phyloP scores from a whole-genome alignment of 1,140 invertebrate genomes.

The Drosophila ercepeae region DNA sequence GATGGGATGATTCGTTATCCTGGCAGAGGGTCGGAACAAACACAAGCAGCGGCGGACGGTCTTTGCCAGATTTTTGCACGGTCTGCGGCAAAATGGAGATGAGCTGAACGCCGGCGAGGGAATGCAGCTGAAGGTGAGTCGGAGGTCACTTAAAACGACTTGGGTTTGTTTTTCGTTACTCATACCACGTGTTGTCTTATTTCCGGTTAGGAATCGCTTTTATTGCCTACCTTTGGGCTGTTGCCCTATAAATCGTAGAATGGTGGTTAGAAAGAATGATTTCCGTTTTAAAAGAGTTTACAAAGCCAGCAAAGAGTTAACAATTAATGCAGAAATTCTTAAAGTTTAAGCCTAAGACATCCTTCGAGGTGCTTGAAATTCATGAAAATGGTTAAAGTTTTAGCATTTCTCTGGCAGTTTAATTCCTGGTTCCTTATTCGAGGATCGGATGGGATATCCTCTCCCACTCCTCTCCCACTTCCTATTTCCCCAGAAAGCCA shows the following conservation, averaged over 20 bases:
- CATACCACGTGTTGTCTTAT: constrained; percentile 22
- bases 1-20: constrained; percentile 28
- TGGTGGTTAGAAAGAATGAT: not conserved
- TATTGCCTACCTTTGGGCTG: constrained; percentile 23
- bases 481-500: constrained; percentile 18
- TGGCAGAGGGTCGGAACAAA: constrained; percentile 77
- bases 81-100: constrained; percentile 72
- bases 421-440: constrained; percentile 13
- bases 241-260: not conserved
- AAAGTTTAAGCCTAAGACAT: constrained; percentile 4
- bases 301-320: too few relatives aligned
- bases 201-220: constrained; percentile 29
- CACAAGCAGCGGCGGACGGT: constrained; percentile 78
- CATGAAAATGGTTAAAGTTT: constrained; percentile 32
- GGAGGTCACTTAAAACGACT: constrained; percentile 7
- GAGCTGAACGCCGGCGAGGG: constrained; percentile 78
- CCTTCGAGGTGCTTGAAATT: not conserved
- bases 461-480: not conserved
- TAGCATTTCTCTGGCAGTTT: constrained; percentile 26
- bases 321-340: too few relatives aligned
- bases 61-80: constrained; percentile 77
- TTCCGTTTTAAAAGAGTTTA: too few relatives aligned
- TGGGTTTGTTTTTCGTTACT: not conserved
- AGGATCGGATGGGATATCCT: not conserved
- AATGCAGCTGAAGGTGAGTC: constrained; percentile 82